Evolutionary conservation across 2,888 invertebrate species (phyloP), one percentile per base, ranked within the genome.

Genomic region (Lapara coniferarum): DNA sequence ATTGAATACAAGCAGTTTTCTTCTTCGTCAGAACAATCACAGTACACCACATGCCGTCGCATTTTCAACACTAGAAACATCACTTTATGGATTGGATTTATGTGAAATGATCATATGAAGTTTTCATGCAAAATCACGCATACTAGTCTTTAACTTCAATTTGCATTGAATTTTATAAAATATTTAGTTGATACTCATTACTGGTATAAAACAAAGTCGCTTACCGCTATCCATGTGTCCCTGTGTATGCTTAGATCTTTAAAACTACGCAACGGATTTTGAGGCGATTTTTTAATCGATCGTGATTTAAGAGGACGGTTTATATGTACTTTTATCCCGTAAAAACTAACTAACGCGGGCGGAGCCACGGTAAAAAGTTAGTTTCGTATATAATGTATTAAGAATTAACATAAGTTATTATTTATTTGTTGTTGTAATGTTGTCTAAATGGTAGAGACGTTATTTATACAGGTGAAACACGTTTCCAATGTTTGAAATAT

Each of bases 11-110:
- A 80, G 74, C 80, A 84, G 25, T 85, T 78, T 3, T 84, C 84
- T n/a, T 86, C 87, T 12, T 85, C 79, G 6, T 85, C 85, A 0
- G 84, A 82, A 74, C 75, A 81, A 14, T 86, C 76, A 57, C 81
- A 82, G 69, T 84, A 83, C 25, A 86, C 81, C 49, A 84, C 81
- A 70, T 85, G 85, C 71, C 86, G 82, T 71, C 86, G 87, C 91
- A 91, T 92, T 78, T 75, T 82, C 16, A 46, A 44, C 53, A 44
- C 59, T 25, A 12, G 10, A 44, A 59, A 49, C 19, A 14, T 63
- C 19, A 63, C 63, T 49, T 63, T 16, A 55, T 10, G 55, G 19
- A 58, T 14, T 58, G 12, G 5, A 10, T 13, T 19, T 7, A 7
- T 63, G 37, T 37, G 37, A 2, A 13, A 46, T 19, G 14, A 19